A percentile compares a stretch with the other conserved stretches of the same genome.
These are phyloP conservation scores for Serinus canaria DNA, from an alignment of 2,113 vertebrate species.

Conservation along the genomic window DNA sequence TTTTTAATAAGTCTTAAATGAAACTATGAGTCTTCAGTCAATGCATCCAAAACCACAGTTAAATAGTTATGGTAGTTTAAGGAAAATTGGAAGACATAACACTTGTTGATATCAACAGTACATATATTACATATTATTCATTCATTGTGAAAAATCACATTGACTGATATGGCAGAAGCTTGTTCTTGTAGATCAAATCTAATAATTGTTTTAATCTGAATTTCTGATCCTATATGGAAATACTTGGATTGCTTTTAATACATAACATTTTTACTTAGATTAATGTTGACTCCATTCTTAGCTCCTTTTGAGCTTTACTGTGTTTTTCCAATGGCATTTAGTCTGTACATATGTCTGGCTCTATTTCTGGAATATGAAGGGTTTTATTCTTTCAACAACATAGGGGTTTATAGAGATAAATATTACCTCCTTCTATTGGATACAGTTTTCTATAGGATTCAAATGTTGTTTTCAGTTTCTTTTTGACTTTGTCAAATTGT, in stretches of 20 bases:
- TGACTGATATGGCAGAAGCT: background rate
- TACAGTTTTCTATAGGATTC: background rate
- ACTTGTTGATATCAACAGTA: background rate
- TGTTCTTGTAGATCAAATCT: background rate
- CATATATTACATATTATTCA: background rate
- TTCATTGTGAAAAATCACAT: background rate
- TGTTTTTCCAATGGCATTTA: background rate
- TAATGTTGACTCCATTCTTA: background rate
- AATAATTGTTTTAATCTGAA: background rate
- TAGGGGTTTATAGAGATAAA: background rate
- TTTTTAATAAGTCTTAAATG: background rate
- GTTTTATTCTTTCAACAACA: background rate
- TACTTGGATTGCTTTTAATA: background rate
- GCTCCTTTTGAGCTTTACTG: background rate
- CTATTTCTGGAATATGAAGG: background rate
- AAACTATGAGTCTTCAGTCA: background rate
- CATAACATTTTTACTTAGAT: background rate
- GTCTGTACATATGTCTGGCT: background rate
- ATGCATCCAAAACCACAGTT: background rate
- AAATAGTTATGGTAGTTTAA: background rate
- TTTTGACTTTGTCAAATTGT: background rate
- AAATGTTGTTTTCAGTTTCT: background rate
- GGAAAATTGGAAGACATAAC: background rate
- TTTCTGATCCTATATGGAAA: background rate
- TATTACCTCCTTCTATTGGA: rapidly evolving